These are phyloP conservation scores for Fragum whitleyi DNA, from an alignment of 2,888 invertebrate species.

Conservation along the genomic window DNA sequence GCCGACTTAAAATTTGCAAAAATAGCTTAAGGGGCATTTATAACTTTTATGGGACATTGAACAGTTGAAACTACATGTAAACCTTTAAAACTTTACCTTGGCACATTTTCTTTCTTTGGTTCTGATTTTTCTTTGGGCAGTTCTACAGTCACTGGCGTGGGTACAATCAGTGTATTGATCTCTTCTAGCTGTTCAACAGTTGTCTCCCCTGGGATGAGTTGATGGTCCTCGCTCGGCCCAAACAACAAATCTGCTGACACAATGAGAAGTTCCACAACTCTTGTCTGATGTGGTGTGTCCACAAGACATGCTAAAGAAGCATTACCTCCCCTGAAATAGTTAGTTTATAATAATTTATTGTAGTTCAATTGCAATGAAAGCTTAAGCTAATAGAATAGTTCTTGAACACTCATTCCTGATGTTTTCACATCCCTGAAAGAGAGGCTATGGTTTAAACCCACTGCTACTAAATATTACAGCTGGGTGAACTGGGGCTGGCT, in stretches of 20 bases:
- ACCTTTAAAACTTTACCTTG: conserved; percentile 40
- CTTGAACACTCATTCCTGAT: too few relatives aligned
- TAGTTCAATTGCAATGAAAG: too few relatives aligned
- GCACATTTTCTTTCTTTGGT: conserved; percentile 38
- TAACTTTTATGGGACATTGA: too few relatives aligned
- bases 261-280: conserved; percentile 87
- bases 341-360: too few relatives aligned
- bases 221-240: conserved; percentile 77
- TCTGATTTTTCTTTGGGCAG: conserved; percentile 23
- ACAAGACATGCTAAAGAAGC: conserved; percentile 86
- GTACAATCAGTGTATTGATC: conserved; percentile 18
- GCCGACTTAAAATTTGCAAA: too few relatives aligned
- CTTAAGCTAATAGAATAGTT: too few relatives aligned
- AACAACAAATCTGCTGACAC: conserved; percentile 65
- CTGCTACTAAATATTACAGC: too few relatives aligned
- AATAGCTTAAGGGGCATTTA: too few relatives aligned
- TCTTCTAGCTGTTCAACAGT: conserved; percentile 71
- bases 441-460: too few relatives aligned
- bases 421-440: too few relatives aligned
- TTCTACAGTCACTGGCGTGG: conserved; percentile 12
- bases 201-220: conserved; percentile 74
- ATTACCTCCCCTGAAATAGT: conserved; percentile 84
- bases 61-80: too few relatives aligned
- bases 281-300: conserved; percentile 87
- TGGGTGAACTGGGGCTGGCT: too few relatives aligned